Evolutionary conservation across 2,113 vertebrate genomes (phyloP), one percentile per base, ranked within the genome.

Genomic region (Salvelinus namaycush): DNA sequence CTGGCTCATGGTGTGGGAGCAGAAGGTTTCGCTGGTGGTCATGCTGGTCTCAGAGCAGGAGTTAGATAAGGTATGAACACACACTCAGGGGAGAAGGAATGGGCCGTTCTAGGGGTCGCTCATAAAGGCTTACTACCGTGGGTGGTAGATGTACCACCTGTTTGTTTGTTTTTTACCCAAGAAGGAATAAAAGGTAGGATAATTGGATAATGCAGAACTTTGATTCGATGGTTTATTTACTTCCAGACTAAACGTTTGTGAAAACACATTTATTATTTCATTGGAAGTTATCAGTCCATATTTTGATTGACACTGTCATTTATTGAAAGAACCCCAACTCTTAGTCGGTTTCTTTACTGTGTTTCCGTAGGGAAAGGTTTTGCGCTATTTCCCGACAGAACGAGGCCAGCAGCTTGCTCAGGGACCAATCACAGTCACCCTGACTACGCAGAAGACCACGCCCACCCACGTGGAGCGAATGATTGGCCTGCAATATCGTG

Each of bases 1-100:
- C 92, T 99, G 97, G 97, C 94, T 99, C 66, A 98, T 99, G 97
- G 94, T 98, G 26, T 96, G 97, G 0, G 97, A 99, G 89, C 97
- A 98, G 93, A 99, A 98, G 72, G 97, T 98, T 48, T 97, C 97
- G 0, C 87, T 99, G 24, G 75, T 99, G 0, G 95, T 98, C 76
- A 98, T 99, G 97, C 80, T 99, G 75, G 97, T 99, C 76, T 98
- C 97, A 0, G 97, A 99, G 87, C 96, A 95, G 20, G 97, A 99
- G 86, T 88, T 99, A 49, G 96, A 98, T 31, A 99, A 99, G 96
- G 97, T 99, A 44, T 5, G 18, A 39, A 44, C 49, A 54, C 49
- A 54, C 16, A 54, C 51, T 16, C 51, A 1, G 13, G 9, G 39
- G 39, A 44, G 39, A 44, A 44, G 39, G 39, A 44, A 44, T 44